These are phyloP conservation scores for Leucophenga maculata DNA, from an alignment of 2,888 invertebrate species.

Conservation along the genomic window DNA sequence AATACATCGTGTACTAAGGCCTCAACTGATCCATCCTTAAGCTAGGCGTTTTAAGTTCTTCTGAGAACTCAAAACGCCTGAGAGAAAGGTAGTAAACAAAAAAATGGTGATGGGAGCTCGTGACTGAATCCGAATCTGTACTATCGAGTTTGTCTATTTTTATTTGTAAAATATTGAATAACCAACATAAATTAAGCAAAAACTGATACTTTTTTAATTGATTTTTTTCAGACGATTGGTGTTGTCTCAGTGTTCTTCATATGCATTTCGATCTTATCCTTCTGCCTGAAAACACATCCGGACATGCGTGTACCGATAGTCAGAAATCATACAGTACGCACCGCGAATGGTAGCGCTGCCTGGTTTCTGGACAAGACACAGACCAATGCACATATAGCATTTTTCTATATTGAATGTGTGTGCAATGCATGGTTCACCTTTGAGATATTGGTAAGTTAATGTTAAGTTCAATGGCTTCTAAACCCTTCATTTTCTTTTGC, in stretches of 20 bases:
- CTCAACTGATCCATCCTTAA: no score
- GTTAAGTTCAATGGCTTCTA: no score
- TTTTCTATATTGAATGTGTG: constrained; percentile 98
- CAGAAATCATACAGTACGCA: constrained; percentile 83
- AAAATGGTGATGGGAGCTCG: no score
- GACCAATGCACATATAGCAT: constrained; percentile 96
- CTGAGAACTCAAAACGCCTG: no score
- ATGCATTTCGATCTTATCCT: constrained; percentile 98
- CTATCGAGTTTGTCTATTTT: no score
- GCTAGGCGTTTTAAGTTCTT: no score
- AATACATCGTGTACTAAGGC: no score
- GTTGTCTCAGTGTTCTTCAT: constrained; percentile 99
- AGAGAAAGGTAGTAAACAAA: no score
- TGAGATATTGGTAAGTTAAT: constrained; percentile 85
- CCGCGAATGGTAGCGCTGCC: constrained; percentile 81
- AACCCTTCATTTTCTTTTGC: constrained; percentile 30
- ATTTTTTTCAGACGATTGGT: constrained; percentile 87
- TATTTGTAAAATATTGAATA: no score
- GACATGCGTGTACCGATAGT: constrained; percentile 96
- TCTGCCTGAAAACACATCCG: constrained; percentile 99
- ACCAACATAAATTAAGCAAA: background rate
- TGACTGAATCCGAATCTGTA: no score
- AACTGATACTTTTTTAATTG: background rate
- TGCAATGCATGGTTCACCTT: constrained; percentile 99
- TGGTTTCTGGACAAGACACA: constrained; percentile 92